Conservation (phyloP, 2,113 vertebrate species). For the Fregetta grallaria region DNA sequence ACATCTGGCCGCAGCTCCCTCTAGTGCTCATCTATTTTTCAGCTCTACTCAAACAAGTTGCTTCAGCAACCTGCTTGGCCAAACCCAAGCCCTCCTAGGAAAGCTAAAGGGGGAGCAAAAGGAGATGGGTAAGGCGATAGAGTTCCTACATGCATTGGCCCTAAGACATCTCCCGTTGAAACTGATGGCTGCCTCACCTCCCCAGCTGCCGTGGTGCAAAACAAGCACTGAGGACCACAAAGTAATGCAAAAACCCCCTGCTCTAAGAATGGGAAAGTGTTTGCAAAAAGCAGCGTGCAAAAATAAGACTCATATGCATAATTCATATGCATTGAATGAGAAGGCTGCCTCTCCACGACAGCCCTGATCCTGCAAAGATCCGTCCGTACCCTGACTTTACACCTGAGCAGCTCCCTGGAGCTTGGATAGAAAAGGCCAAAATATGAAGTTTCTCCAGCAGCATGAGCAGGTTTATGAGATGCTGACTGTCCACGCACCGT, state of each 20-base stretch:
- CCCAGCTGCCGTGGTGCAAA: neutral
- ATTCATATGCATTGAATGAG: neutral
- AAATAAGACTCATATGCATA: neutral
- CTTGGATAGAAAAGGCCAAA: neutral
- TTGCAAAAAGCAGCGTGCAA: neutral
- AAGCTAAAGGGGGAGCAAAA: neutral
- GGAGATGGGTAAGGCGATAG: neutral
- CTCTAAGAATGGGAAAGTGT: neutral
- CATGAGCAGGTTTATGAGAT: neutral
- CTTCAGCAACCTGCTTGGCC: neutral
- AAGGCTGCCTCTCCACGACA: neutral
- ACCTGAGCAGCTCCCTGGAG: neutral
- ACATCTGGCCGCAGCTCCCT: neutral
- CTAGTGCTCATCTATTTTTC: neutral
- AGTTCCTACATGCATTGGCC: neutral
- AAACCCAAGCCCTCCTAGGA: neutral
- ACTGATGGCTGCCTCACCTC: neutral
- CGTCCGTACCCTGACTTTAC: neutral
- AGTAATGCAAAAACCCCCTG: fast-evolving
- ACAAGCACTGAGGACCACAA: neutral
- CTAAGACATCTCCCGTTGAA: neutral
- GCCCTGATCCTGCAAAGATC: neutral
- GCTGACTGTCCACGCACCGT: neutral
- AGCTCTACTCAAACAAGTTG: neutral
- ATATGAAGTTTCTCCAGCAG: neutral